phyloP scores from a whole-genome alignment of 2,888 invertebrate genomes.

The Mimumesa dahlbomi region DNA sequence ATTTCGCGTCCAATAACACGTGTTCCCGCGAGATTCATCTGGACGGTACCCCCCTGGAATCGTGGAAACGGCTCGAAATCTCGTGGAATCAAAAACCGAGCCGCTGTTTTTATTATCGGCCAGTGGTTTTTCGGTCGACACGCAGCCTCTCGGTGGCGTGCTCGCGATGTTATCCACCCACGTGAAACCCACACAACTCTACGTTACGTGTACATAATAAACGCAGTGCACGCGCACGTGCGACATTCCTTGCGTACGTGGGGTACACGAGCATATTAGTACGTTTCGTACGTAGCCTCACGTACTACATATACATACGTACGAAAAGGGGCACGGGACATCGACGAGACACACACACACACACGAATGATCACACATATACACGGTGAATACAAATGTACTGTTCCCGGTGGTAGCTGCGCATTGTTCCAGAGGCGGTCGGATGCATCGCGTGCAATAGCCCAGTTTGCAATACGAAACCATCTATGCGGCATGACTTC shows the following conservation, averaged over 20 bases:
- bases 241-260: constrained; percentile 19
- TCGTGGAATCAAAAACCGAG: background rate
- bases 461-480: constrained; percentile 64
- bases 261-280: constrained; percentile 10
- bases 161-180: constrained; percentile 38
- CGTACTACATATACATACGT: background rate
- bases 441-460: constrained; percentile 67
- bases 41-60: too few species aligned
- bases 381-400: constrained; percentile 9
- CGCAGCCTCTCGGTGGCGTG: background rate
- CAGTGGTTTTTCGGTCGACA: background rate
- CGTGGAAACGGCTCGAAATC: too few species aligned
- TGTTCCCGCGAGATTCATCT: too few species aligned
- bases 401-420: constrained; percentile 14
- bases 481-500: constrained; percentile 29
- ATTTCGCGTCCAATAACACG: too few species aligned
- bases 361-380: background rate
- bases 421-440: constrained; percentile 57
- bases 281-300: background rate
- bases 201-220: constrained; percentile 34
- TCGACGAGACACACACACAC: background rate
- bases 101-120: background rate
- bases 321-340: background rate
- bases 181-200: constrained; percentile 19
- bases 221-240: constrained; percentile 24